A percentile compares a stretch with the other conserved stretches of the same genome.
These are phyloP conservation scores for Drosophila sp. DNA, from an alignment of 1,140 invertebrate species.

Conservation along the genomic window DNA sequence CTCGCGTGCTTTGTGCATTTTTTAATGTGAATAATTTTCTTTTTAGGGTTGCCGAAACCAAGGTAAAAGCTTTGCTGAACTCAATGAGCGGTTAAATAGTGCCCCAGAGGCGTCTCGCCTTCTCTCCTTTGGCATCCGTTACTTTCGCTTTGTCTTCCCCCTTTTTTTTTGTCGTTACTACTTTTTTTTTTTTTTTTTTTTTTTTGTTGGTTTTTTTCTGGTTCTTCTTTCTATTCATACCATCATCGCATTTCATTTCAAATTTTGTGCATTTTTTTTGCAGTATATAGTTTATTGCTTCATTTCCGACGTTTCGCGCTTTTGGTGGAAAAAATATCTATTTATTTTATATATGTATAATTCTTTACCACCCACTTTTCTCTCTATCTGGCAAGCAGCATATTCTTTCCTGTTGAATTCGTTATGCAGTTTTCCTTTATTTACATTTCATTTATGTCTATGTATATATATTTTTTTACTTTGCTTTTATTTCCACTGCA, in stretches of 20 bases:
- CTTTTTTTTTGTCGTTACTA: conserved; percentile 32
- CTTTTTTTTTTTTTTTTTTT: neutral
- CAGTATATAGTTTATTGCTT: conserved; percentile 66
- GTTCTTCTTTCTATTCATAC: conserved; percentile 40
- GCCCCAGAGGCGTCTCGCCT: conserved; percentile 20
- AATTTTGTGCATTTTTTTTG: conserved; percentile 46
- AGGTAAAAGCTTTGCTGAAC: conserved; percentile 65
- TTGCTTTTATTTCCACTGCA: conserved; percentile 11
- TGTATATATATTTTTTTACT: conserved; percentile 24
- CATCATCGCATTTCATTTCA: conserved; percentile 56
- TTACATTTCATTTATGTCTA: conserved; percentile 46
- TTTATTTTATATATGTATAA: conserved; percentile 56
- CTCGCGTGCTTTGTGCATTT: conserved; percentile 22
- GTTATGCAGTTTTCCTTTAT: conserved; percentile 60
- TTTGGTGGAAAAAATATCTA: conserved; percentile 55
- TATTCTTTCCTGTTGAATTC: conserved; percentile 58
- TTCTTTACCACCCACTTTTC: conserved; percentile 22
- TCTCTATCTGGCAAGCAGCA: conserved; percentile 48
- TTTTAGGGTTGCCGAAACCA: conserved; percentile 35
- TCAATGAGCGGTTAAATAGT: conserved; percentile 66
- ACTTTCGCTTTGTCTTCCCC: conserved; percentile 48
- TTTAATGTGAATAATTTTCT: conserved; percentile 53
- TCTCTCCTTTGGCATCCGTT: conserved; percentile 43
- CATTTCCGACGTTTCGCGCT: conserved; percentile 64
- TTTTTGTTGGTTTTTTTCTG: conserved; percentile 33